Base-by-base conservation (phyloP, 2,797 vertebrate genomes). In the Neosilurus hyrtlii region DNA sequence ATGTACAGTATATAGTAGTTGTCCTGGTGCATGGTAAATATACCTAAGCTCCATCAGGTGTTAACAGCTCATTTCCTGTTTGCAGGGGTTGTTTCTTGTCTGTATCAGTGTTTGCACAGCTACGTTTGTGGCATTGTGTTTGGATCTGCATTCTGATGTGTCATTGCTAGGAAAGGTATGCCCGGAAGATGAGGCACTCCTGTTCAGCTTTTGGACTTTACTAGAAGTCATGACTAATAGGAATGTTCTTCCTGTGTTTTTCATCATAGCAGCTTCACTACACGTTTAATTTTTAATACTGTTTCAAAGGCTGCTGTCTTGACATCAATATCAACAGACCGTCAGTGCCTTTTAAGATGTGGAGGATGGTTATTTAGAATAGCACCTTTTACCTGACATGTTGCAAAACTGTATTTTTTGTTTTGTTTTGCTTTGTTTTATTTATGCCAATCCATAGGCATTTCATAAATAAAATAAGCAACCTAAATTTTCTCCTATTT, bases 381-480 rank as follows among this genome's bases (percentile, higher is more conserved):
- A 84, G 82, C 87, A 88, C 83, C 87, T 89, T 90, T 90, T 87
- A 71, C 82, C 52, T 59, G 86, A 88, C 84, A 87, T 82, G 86
- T 87, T 89, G 85, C 82, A 87, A 86, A 89, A 88, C 2, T 88
- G 89, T 92, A 90, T 93, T 91, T 90, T 94, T 93, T 93, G 93
- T 92, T 91, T 93, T 90, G 89, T 90, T 92, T 74, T 93, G 93
- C 92, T 91, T 93, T 91, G 89, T 90, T 92, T 78, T 94, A 94
- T 94, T 95, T 94, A 94, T 95, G 90, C 87, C 87, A 92, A 90
- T 91, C 92, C 95, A 93, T 95, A 94, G 93, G 93, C 88, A 90
- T 84, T 91, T 92, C 95, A 95, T 95, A 95, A 96, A 96, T 93
- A 84, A 90, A 85, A 88, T 89, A 85, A 86, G 88, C 89, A 93